phyloP scores from a whole-genome alignment of 2,888 invertebrate species.

The Dorcus parallelipipedus region DNA sequence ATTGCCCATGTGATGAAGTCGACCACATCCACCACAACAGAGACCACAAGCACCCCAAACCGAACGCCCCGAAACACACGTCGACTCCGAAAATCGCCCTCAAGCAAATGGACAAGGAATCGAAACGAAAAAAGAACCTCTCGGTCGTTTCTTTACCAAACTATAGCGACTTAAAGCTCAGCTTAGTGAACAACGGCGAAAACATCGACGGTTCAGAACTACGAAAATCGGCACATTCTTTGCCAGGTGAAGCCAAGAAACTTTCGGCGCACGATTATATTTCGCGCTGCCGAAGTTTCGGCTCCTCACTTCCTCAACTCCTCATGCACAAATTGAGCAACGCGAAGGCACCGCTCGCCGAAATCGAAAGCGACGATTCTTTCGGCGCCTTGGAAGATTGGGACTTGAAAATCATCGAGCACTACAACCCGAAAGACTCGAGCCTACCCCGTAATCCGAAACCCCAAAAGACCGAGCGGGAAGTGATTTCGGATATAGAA shows the following conservation, averaged over 20 bases:
- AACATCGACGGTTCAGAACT: conserved; percentile 28
- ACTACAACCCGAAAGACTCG: conserved; percentile 48
- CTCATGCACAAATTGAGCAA: conserved; percentile 44
- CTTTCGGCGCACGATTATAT: conserved; percentile 39
- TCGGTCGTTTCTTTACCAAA: conserved; percentile 55
- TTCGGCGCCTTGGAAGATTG: conserved; percentile 52
- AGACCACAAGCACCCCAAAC: conserved; percentile 32
- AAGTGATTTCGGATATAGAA: conserved; percentile 40
- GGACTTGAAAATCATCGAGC: conserved; percentile 51
- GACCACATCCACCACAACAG: conserved; percentile 35
- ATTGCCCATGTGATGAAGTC: conserved; percentile 39
- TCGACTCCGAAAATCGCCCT: conserved; percentile 19
- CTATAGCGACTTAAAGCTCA: conserved; percentile 51
- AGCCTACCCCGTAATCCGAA: conserved; percentile 42
- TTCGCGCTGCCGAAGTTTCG: conserved; percentile 50
- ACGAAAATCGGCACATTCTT: conserved; percentile 36
- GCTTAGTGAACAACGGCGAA: conserved; percentile 37
- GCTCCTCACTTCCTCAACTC: conserved; percentile 49
- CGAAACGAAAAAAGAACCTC: conserved; percentile 48
- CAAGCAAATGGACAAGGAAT: conserved; percentile 27
- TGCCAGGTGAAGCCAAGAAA: conserved; percentile 34
- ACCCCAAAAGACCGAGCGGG: conserved; percentile 28
- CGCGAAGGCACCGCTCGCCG: conserved; percentile 37
- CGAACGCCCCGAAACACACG: conserved; percentile 2
- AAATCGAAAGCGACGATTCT: conserved; percentile 50